These are phyloP conservation scores for Cantharis rufa DNA, from an alignment of 2,888 invertebrate genomes.

Conservation along the genomic window DNA sequence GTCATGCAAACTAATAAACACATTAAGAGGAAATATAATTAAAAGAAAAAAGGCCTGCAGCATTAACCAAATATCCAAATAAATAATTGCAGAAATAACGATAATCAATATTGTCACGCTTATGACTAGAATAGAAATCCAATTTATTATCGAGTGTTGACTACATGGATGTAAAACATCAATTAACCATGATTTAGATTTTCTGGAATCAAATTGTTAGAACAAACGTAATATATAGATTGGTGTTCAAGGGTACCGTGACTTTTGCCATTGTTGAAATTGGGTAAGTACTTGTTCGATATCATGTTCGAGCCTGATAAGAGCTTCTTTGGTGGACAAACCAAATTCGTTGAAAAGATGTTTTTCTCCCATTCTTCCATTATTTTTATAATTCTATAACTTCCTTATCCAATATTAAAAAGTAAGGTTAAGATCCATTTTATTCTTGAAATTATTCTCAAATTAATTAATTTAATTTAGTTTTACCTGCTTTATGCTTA, in stretches of 20 bases:
- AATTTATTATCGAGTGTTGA: slow-evolving; percentile 68
- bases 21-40: slow-evolving; percentile 60
- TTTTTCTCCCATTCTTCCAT: slow-evolving; percentile 14
- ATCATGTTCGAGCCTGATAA: slow-evolving; percentile 71
- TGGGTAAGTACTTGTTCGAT: slow-evolving; percentile 67
- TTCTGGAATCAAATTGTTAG: slow-evolving; percentile 49
- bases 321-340: slow-evolving; percentile 69
- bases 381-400: background rate
- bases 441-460: background rate
- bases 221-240: background rate
- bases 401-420: background rate
- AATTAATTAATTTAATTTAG: background rate
- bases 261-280: slow-evolving; percentile 62
- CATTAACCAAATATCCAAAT: slow-evolving; percentile 56
- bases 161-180: slow-evolving; percentile 62
- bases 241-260: slow-evolving; percentile 50
- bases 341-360: slow-evolving; percentile 52
- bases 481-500: background rate
- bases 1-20: slow-evolving; percentile 65
- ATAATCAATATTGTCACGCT: slow-evolving; percentile 61
- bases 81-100: slow-evolving; percentile 52
- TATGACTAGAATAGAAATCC: slow-evolving; percentile 66
- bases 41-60: slow-evolving; percentile 62
- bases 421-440: slow-evolving; percentile 3
- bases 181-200: slow-evolving; percentile 57